Percentiles rank a stretch among this genome's conserved stretches.
Conservation (phyloP, 2,113 vertebrate genomes). For the Bostrychus sinensis region DNA sequence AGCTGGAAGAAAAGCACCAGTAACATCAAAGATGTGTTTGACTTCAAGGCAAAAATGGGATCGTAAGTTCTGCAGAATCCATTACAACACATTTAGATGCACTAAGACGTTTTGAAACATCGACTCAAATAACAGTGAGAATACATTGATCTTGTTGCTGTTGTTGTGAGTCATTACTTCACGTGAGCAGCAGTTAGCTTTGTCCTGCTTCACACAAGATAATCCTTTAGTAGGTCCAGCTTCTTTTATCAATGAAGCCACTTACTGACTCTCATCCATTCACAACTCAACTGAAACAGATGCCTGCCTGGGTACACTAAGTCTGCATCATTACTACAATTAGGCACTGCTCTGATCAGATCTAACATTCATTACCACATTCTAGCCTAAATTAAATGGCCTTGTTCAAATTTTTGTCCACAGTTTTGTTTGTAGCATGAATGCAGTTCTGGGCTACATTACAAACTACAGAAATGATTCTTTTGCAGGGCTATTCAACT, state of each 20-base stretch:
- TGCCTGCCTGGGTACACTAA: neutral
- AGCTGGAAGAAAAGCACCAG: conserved; percentile 91
- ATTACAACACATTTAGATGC: neutral
- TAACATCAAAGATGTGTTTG: conserved; percentile 91
- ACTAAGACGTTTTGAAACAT: neutral
- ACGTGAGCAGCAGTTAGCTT: neutral
- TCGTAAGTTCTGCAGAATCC: conserved; percentile 83
- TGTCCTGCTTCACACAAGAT: neutral
- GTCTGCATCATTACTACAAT: too few relatives aligned
- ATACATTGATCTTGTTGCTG: neutral
- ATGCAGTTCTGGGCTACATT: too few relatives aligned
- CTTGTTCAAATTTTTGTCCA: too few relatives aligned
- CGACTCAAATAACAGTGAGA: neutral
- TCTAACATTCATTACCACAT: neutral
- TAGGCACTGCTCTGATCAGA: too few relatives aligned
- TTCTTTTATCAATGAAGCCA: conserved; percentile 37
- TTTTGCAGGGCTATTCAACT: too few relatives aligned
- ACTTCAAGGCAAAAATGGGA: conserved; percentile 91
- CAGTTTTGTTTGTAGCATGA: too few relatives aligned
- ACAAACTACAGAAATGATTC: too few relatives aligned
- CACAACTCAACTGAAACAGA: neutral
- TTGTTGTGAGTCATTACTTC: neutral
- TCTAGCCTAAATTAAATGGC: too few relatives aligned
- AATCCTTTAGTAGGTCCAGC: conserved; percentile 20
- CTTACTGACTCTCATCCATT: conserved; percentile 14